These are phyloP conservation scores for Zygogramma bicolorata DNA, from an alignment of 2,888 invertebrate species.

Conservation along the genomic window DNA sequence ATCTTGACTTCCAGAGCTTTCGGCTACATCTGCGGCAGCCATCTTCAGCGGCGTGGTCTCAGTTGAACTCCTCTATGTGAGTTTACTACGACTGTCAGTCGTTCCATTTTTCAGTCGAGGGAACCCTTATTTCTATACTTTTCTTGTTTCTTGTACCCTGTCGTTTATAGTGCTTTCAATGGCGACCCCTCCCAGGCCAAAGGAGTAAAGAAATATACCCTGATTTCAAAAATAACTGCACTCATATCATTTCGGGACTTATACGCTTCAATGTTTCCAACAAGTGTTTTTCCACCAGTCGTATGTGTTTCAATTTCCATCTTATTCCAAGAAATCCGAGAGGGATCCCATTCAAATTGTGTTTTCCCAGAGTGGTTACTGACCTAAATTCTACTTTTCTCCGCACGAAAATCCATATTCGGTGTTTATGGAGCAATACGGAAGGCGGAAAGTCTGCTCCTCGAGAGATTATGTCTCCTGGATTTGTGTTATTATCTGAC, in stretches of 20 bases:
- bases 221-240: background rate
- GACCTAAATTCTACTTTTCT: constrained; percentile 3
- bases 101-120: no score
- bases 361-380: constrained; percentile 2
- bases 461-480: background rate
- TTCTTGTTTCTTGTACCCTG: background rate
- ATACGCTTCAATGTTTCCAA: background rate
- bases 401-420: constrained; percentile 3
- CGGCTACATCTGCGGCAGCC: no score
- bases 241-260: background rate
- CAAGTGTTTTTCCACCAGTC: background rate
- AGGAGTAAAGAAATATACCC: background rate
- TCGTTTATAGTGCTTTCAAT: background rate
- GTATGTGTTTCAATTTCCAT: background rate
- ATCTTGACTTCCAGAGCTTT: no score
- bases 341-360: background rate
- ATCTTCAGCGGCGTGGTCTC: no score
- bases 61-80: no score
- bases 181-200: background rate
- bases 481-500: background rate
- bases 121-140: no score
- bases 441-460: background rate
- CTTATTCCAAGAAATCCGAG: background rate
- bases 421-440: constrained; percentile 1
- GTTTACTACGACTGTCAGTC: no score